Base-by-base conservation (phyloP, 2,888 invertebrate genomes). In the Drosophila cognata region DNA sequence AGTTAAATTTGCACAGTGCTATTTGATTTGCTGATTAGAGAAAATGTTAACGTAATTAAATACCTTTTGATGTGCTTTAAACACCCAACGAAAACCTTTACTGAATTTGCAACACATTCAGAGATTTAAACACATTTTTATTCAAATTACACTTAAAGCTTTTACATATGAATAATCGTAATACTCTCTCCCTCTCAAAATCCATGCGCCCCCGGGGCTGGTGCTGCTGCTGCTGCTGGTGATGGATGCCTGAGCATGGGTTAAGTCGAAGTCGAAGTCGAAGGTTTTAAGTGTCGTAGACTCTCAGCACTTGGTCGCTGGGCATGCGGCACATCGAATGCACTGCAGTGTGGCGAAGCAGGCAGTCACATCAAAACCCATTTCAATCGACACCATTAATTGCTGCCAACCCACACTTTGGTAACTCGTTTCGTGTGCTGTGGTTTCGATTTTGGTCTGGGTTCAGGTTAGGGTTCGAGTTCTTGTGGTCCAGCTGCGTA, bases 371-470 rank as follows among this genome's bases (percentile, higher is more conserved):
- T 84, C 83, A 72, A 77, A 78, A 74, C 55, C 71, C 72, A 79
- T 72, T 83, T 71, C 72, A 86, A 83, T 85, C 84, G 74, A 85
- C 84, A 86, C 86, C 85, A 81, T 52, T 56, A 81, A 72, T 76
- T 71, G 76, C 71, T 63, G 58, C 68, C 65, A 59, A 62, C 74
- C 51, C 67, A 50, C 52, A 64, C 63, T 53, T 51, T 38, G 33
- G 29, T 31, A 66, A 31, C 33, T 38, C 38, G 46, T 29, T 55
- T 36, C 18, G 31, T 28, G 31, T 43, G 43, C 21, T 43, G 43
- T 18, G 16, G 31, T 16, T 41, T 57, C n/a, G 43, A 18, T 55
- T 55, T 28, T 8, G 35, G 35, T 28, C 31, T n/a, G 31, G n/a
- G 51, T 29, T 50, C 28, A 28, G 18, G 50, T n/a, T 52, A 13